These are phyloP conservation scores for Rachycentron canadum DNA, from an alignment of 2,797 vertebrate genomes.

Conservation along the genomic window DNA sequence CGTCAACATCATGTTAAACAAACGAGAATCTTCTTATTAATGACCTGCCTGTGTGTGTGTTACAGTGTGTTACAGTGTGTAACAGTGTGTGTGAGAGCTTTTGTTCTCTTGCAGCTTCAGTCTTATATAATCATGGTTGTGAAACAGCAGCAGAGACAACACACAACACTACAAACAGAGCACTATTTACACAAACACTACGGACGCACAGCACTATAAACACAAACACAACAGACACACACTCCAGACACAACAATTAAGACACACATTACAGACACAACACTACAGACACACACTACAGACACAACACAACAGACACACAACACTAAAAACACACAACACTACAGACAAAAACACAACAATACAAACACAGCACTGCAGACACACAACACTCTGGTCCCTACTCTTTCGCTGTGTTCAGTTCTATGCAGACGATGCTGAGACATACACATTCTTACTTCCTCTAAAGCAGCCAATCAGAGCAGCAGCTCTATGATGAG, in stretches of 20 bases:
- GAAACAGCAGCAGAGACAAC: conserved; percentile 34
- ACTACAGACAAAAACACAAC: too few relatives aligned
- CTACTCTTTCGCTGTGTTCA: background rate
- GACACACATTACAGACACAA: too few relatives aligned
- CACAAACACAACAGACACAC: too few relatives aligned
- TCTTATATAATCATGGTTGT: conserved; percentile 53
- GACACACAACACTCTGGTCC: background rate
- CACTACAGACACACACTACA: background rate
- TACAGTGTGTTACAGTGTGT: background rate
- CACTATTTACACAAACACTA: background rate
- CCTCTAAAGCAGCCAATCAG: background rate
- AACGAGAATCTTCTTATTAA: too few relatives aligned
- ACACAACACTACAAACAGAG: background rate
- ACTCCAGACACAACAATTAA: too few relatives aligned
- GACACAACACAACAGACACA: background rate
- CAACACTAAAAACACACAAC: background rate
- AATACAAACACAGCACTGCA: too few relatives aligned
- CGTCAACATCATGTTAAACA: too few relatives aligned
- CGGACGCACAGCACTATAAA: too few relatives aligned
- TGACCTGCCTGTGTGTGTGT: conserved; percentile 2
- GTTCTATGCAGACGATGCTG: background rate
- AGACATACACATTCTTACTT: background rate
- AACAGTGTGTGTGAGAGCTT: conserved; percentile 17
- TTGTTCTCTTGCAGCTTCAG: conserved; percentile 44
- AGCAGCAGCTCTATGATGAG: too few relatives aligned